A percentile compares a stretch with the other conserved stretches of the same genome.
Conservation (phyloP, 2,888 invertebrate species). For the Augiades crinisus region DNA sequence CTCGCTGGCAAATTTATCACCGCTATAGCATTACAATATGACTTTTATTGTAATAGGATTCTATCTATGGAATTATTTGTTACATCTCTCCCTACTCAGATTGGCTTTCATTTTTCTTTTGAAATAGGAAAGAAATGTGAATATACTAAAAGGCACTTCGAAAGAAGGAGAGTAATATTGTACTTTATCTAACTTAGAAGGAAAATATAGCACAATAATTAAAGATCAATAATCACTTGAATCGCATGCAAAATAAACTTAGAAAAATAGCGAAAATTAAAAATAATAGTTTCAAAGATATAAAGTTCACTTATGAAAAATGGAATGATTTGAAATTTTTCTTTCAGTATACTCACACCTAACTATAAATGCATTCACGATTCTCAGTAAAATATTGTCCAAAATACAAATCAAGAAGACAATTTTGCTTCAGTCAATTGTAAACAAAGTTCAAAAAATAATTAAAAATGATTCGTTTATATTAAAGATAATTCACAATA, state of each 20-base stretch:
- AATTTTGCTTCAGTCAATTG: constrained; percentile 73
- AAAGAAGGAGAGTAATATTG: constrained; percentile 42
- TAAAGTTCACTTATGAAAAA: constrained; percentile 60
- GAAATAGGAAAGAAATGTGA: constrained; percentile 62
- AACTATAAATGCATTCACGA: constrained; percentile 62
- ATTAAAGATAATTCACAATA: constrained; percentile 64
- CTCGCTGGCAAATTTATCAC: constrained; percentile 65
- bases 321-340: constrained; percentile 75
- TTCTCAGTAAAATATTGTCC: constrained; percentile 53
- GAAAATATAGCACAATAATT: constrained; percentile 44
- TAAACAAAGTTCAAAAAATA: constrained; percentile 70
- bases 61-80: constrained; percentile 71
- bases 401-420: constrained; percentile 63
- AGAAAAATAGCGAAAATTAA: constrained; percentile 65
- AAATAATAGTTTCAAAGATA: constrained; percentile 55
- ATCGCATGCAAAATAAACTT: constrained; percentile 66
- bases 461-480: constrained; percentile 59
- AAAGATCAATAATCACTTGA: constrained; percentile 48
- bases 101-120: constrained; percentile 79
- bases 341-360: constrained; percentile 76
- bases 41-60: constrained; percentile 68
- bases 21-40: constrained; percentile 69
- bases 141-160: constrained; percentile 66
- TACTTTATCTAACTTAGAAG: constrained; percentile 52
- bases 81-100: constrained; percentile 53